Conservation (phyloP, 2,797 vertebrate genomes). For the Diglossa cyanea region DNA sequence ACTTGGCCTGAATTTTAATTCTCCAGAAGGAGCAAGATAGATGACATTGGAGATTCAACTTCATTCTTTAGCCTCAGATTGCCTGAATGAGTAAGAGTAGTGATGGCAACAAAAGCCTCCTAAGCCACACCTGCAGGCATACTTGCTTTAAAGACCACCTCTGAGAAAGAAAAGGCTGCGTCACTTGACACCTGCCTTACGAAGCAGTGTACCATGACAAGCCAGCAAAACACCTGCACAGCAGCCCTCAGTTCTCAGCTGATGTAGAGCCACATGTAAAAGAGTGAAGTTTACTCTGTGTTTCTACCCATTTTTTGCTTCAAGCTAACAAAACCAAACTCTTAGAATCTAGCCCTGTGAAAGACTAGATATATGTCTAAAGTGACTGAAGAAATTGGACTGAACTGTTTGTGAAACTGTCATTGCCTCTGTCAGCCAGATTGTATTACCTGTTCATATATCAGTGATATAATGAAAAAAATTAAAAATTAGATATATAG, state of each 20-base stretch:
- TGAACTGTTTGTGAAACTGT: neutral
- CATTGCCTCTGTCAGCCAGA: neutral
- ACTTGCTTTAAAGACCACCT: neutral
- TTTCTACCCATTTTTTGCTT: neutral
- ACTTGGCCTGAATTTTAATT: neutral
- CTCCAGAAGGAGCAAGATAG: neutral
- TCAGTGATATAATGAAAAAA: neutral
- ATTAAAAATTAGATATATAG: neutral
- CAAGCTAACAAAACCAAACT: neutral
- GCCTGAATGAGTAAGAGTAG: neutral
- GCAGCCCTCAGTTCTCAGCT: neutral
- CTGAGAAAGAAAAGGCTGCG: neutral
- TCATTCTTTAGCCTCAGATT: neutral
- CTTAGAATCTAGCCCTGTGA: neutral
- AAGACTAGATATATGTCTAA: neutral
- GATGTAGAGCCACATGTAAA: neutral
- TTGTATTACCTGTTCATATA: neutral
- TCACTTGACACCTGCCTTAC: neutral
- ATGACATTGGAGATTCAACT: neutral
- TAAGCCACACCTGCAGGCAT: neutral
- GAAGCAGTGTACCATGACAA: neutral
- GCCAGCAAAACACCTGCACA: neutral
- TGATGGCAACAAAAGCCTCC: neutral
- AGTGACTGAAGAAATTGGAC: neutral
- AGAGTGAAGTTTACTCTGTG: neutral